Conservation (phyloP, 37 sponge, comb jelly and placozoan genomes). For the Dysidea cf. avara region DNA sequence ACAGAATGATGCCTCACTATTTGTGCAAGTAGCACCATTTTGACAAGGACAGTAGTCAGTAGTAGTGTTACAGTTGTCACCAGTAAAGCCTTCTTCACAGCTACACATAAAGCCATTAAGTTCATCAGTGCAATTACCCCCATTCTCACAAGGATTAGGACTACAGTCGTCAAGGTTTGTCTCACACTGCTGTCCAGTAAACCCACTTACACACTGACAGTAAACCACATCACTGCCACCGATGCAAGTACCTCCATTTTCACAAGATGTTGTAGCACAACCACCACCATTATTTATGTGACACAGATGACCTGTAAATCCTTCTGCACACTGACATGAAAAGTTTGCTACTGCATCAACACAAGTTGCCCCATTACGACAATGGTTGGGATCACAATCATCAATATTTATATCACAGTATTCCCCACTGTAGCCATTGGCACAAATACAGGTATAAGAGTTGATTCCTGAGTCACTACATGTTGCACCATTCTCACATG, state of each 20-base stretch:
- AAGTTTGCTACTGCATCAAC: not conserved
- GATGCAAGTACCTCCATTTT: slow-evolving; percentile 32
- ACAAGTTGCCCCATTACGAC: slow-evolving; percentile 19
- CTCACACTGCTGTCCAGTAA: slow-evolving; percentile 49
- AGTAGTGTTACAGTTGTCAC: slow-evolving; percentile 34
- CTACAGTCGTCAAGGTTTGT: slow-evolving; percentile 60
- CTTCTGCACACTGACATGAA: slow-evolving; percentile 51
- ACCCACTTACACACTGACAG: slow-evolving; percentile 58
- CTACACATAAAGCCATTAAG: slow-evolving; percentile 18
- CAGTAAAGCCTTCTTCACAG: slow-evolving; percentile 36
- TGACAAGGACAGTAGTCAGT: slow-evolving; percentile 10
- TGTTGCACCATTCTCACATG: too few relatives aligned
- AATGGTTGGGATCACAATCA: slow-evolving; percentile 15
- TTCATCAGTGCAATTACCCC: not conserved
- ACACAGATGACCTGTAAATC: slow-evolving; percentile 70
- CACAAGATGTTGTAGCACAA: slow-evolving; percentile 5
- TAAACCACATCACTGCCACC: slow-evolving; percentile 30
- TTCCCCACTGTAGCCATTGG: slow-evolving; percentile 36
- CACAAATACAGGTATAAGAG: slow-evolving; percentile 25
- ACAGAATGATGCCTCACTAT: slow-evolving; percentile 19
- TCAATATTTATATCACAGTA: slow-evolving; percentile 25
- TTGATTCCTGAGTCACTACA: not conserved
- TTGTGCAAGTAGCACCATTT: slow-evolving; percentile 44
- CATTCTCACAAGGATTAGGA: slow-evolving; percentile 48
- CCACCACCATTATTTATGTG: too few relatives aligned